Evolutionary conservation across 1,140 invertebrate genomes (phyloP), one percentile per base, ranked within the genome.

Genomic region (Trinorchestia longiramus): DNA sequence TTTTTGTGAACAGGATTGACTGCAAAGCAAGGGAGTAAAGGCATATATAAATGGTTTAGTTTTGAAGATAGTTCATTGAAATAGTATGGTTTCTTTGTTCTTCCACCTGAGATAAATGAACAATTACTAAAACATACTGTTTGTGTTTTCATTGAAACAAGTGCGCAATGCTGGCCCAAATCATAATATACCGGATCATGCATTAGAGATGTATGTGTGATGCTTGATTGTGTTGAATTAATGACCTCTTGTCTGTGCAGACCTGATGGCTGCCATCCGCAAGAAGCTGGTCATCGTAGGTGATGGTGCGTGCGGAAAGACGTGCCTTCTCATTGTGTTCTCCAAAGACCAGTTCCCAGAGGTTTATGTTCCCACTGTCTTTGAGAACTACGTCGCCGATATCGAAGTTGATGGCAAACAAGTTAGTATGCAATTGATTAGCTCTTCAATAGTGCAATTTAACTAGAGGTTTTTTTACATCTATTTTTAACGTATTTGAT

Each of bases 221-320:
- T 23, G 62, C 11, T 23, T 77, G 1, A 77, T 11, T 77, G 62
- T 77, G 28, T 77, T 77, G 28, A 77, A 28, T 28, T 77, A 36
- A 15, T 77, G 62, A 15, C 62, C 11, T 53, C 19, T 42, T 90
- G 11, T 95, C n/a, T 41, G 8, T 90, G 41, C 87, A 96, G 95
- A 96, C 28, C 77, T 96, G 95, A 99, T 99, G 99, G 99, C 99
- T 98, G 99, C 99, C 97, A 99, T 99, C 97, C 98, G 99, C 97
- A 99, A 99, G 98, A 99, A 99, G 98, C 98, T 99, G 97, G 99
- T 99, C 97, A 99, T 99, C 97, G 99, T 99, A 96, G 99, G 99
- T 97, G 99, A 99, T 98, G 99, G 99, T 98, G 99, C 99, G 97
- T 99, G 99, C 98, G 99, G 99, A 98, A 99, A 99, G 98, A 99